Percentiles rank a stretch among this genome's conserved stretches.
Conservation (phyloP, 2,888 invertebrate genomes). For the Lutraria lutraria region DNA sequence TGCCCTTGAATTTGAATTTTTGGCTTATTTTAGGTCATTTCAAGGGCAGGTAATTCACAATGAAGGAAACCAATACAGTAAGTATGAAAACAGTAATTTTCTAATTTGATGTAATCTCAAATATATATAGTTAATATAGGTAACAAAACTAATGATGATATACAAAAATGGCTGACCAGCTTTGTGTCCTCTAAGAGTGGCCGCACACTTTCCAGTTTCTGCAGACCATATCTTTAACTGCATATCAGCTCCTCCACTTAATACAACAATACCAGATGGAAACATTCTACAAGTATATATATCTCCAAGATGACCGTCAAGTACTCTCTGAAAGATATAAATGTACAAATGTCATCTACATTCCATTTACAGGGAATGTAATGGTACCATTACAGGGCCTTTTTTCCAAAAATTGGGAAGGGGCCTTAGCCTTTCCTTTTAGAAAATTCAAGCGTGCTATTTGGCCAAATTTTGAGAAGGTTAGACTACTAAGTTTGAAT, state of each 20-base stretch:
- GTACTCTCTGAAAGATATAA: slow-evolving; percentile 80
- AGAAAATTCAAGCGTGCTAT: no score
- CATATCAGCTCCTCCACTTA: slow-evolving; percentile 91
- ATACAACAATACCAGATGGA: slow-evolving; percentile 91
- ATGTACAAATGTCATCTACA: no score
- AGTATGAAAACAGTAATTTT: no score
- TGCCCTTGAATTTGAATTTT: no score
- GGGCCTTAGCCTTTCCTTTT: no score
- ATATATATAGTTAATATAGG: no score
- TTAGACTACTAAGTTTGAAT: no score
- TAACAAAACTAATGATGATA: not conserved
- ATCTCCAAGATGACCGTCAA: slow-evolving; percentile 91
- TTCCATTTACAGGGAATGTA: not conserved
- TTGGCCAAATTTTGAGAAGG: no score
- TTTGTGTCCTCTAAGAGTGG: slow-evolving; percentile 90
- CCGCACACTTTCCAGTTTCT: slow-evolving; percentile 90
- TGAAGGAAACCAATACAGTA: no score
- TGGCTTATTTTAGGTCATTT: no score
- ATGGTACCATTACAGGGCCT: not conserved
- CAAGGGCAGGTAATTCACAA: no score
- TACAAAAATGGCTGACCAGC: slow-evolving; percentile 85
- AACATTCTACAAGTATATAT: slow-evolving; percentile 91
- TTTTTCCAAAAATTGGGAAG: not conserved
- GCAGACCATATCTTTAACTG: slow-evolving; percentile 91
- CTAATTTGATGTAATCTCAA: no score